Percentiles rank a stretch among this genome's conserved stretches.
Evolutionary conservation across 2,888 invertebrate genomes (phyloP).

Genomic region (Craniophora ligustri): DNA sequence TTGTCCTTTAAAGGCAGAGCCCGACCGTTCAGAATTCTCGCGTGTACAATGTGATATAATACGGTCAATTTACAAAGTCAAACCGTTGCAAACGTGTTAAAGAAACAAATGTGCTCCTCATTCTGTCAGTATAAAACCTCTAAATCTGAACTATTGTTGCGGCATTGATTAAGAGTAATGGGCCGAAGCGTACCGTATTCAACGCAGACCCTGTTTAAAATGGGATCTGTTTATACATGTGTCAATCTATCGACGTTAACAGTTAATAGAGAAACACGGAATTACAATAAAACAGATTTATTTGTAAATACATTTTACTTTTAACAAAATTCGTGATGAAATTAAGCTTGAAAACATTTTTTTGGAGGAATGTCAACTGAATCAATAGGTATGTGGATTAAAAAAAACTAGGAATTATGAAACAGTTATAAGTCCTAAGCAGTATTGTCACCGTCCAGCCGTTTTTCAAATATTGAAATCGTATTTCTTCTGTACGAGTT

Average conservation of each 20-base stretch:
- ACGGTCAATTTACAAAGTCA: slow-evolving; percentile 29
- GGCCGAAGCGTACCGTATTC: slow-evolving; percentile 42
- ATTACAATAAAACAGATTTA: slow-evolving; percentile 32
- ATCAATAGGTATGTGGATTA: no score
- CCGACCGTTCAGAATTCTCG: slow-evolving; percentile 28
- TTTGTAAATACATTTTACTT: slow-evolving; percentile 21
- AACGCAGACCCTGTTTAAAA: slow-evolving; percentile 46
- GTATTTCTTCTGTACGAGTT: no score
- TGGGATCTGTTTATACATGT: slow-evolving; percentile 44
- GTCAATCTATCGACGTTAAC: slow-evolving; percentile 25
- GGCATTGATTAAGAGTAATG: slow-evolving; percentile 72
- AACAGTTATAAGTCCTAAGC: no score
- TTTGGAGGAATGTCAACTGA: no score
- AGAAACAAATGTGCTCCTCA: slow-evolving; percentile 61
- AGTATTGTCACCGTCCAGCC: no score
- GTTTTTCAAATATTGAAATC: no score
- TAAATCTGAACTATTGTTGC: slow-evolving; percentile 70
- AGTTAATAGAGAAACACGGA: slow-evolving; percentile 37
- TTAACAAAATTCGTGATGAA: slow-evolving; percentile 16
- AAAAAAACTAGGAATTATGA: no score
- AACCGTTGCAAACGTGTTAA: slow-evolving; percentile 27
- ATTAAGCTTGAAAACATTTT: no score
- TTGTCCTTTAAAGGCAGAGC: slow-evolving; percentile 1
- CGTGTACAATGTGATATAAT: slow-evolving; percentile 24
- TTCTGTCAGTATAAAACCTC: slow-evolving; percentile 51